Percentiles rank a stretch among this genome's conserved stretches.
phyloP scores from a whole-genome alignment of 1,140 invertebrate genomes.

The Lasioglossum albipes region DNA sequence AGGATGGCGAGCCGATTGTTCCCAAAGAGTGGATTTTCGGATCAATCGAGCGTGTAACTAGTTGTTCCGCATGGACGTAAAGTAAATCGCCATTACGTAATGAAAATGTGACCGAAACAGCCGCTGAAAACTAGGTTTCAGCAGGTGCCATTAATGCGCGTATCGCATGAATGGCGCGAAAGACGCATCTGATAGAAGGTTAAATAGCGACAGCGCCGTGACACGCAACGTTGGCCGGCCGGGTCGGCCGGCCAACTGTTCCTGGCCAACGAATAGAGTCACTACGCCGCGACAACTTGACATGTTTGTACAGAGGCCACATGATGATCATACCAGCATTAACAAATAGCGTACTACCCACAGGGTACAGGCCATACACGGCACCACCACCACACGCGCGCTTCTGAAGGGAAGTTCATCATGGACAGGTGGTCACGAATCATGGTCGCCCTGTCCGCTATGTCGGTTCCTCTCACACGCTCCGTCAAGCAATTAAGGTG shows the following conservation, averaged over 20 bases:
- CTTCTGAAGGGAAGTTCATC: conserved; percentile 59
- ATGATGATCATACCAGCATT: conserved; percentile 66
- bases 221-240: conserved; percentile 68
- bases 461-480: conserved; percentile 18
- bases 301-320: conserved; percentile 75
- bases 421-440: conserved; percentile 62
- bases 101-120: conserved; percentile 2
- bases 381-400: conserved; percentile 5
- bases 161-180: conserved; percentile 71
- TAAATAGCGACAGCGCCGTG: conserved; percentile 71
- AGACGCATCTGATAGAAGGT: conserved; percentile 72
- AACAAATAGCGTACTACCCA: conserved; percentile 62
- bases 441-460: conserved; percentile 24
- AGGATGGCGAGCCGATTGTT: too few relatives aligned
- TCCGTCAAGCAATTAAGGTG: conserved; percentile 30
- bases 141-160: conserved; percentile 55
- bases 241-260: conserved; percentile 61
- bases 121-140: conserved; percentile 57
- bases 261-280: conserved; percentile 64
- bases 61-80: too few relatives aligned
- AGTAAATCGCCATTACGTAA: too few relatives aligned
- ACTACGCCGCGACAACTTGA: conserved; percentile 74
- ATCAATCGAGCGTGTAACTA: too few relatives aligned
- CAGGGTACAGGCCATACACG: conserved; percentile 50
- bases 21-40: too few relatives aligned